Base-by-base conservation (phyloP, 1,140 invertebrate genomes). In the Penaeus chinensis region DNA sequence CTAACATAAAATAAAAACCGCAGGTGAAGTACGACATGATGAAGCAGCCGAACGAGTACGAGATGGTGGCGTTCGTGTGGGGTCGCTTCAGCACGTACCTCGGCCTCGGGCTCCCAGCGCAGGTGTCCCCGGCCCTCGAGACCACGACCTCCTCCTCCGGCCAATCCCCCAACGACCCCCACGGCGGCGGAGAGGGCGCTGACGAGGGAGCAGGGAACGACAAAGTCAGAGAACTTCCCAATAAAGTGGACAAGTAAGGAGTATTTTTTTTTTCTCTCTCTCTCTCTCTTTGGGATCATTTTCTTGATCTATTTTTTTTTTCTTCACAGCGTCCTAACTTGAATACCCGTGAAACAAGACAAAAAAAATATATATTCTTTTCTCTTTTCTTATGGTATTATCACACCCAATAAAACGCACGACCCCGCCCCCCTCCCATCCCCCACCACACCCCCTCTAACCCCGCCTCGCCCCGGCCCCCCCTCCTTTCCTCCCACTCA, bases 11-110 rank as follows among this genome's bases (percentile, higher is more conserved):
- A 42, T 62, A 37, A 32, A 10, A 85, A 60, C 84, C 90, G 10
- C 79, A 91, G 82, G 91, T 92, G 20, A 90, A 92, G 66, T 69
- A 90, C 18, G 91, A 92, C 76, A 82, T 90, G 16, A 81, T 84
- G 10, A 91, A 85, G 8, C 90, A 91, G 65, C 89, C 90, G 5
- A 91, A 91, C 74, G 92, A 92, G 32, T 91, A 91, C 62, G 90
- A 92, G 74, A 90, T 92, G 85, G 87, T 92, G 22, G 90, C 90
- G 22, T 92, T 91, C 83, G 89, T 92, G 19, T 80, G 91, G 24
- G 80, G 88, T 18, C 88, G 91, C 11, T 82, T 92, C n/a, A 90
- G 91, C 74, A 47, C 87, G 0, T 85, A 91, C 61, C 42, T 91
- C 7, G 91, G 91, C 0, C 82, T 89, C 42, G 61, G 79, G 13